Evolutionary conservation across 2,888 invertebrate genomes (phyloP).

Genomic region (Drosophila subsilvestris): DNA sequence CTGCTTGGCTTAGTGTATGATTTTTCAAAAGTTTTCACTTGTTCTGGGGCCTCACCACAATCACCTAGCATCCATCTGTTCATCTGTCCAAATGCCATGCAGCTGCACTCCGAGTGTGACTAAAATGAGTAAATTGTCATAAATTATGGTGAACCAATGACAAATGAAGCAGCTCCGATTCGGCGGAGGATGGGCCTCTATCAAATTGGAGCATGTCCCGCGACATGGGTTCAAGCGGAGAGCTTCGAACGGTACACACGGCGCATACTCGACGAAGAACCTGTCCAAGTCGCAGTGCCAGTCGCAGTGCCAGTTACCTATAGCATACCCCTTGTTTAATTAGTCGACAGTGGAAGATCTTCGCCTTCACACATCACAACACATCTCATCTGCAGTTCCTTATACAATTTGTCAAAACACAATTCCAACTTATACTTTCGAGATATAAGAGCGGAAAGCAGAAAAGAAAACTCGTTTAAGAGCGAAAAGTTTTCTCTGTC

Average conservation of each 20-base stretch:
- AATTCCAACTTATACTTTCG: constrained; percentile 73
- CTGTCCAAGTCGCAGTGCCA: constrained; percentile 3
- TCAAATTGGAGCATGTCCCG: constrained; percentile 63
- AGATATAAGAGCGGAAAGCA: constrained; percentile 69
- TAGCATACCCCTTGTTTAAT: constrained; percentile 46
- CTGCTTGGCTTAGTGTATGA: constrained; percentile 4
- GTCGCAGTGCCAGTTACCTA: constrained; percentile 6
- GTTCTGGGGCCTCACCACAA: constrained; percentile 52
- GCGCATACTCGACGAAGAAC: constrained; percentile 30
- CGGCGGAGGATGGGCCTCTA: constrained; percentile 41
- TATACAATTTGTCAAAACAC: constrained; percentile 78
- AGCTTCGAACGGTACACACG: constrained; percentile 18
- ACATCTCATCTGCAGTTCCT: constrained; percentile 44
- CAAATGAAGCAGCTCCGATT: constrained; percentile 58
- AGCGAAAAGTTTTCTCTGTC: constrained; percentile 46
- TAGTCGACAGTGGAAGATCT: constrained; percentile 49
- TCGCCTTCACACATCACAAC: constrained; percentile 57
- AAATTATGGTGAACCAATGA: constrained; percentile 73
- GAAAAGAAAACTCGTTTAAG: constrained; percentile 66
- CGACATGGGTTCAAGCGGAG: constrained; percentile 1
- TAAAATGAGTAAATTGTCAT: constrained; percentile 67
- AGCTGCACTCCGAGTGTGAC: constrained; percentile 54
- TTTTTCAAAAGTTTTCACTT: constrained; percentile 65
- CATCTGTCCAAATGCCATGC: not conserved
- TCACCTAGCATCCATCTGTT: not conserved